Evolutionary conservation across 2,113 vertebrate species (phyloP), one percentile per base, ranked within the genome.

Genomic region (Rhinichthys klamathensis): DNA sequence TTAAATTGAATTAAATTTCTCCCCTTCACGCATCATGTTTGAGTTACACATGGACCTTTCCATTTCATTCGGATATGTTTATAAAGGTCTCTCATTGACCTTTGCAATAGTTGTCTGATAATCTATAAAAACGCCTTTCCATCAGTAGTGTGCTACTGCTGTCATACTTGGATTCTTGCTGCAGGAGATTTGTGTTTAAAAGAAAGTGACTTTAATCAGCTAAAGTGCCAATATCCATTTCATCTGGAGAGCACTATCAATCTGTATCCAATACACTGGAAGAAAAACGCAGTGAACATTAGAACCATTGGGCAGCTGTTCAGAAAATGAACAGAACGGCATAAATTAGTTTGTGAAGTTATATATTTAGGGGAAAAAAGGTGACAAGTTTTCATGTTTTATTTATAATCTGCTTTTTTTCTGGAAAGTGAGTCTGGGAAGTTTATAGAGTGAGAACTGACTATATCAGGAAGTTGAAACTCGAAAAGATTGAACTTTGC

Each of bases 221-320:
- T 60, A 77, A 85, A 86, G 84, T 58, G 72, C 85, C 32, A 70
- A 80, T 89, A 82, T 90, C 76, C 84, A 84, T 87, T 87, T 87
- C 25, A 65, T 82, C 73, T 65, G 27, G 21, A 70, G 60, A 89
- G 82, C 49, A 79, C 83, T 88, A 84, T 78, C 78, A 85, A 85
- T 77, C 82, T 85, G 80, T 84, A 74, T 46, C 72, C 82, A 78
- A 70, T 80, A 77, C 88, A 85, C 84, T 89, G 85, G 84, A 91
- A 90, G 90, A 88, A 91, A 87, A 88, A 16, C 81, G 85, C 89
- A 90, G 87, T 89, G 82, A 83, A 85, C 86, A 90, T 93, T 93
- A 92, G 89, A 86, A 63, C 75, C 44, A 77, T 32, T 72, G 51
- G 80, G 65, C 80, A 69, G 80, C 44, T 7, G 18, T 87, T 82